Base-by-base conservation (phyloP, 2,113 vertebrate species). In the Osmerus mordax region DNA sequence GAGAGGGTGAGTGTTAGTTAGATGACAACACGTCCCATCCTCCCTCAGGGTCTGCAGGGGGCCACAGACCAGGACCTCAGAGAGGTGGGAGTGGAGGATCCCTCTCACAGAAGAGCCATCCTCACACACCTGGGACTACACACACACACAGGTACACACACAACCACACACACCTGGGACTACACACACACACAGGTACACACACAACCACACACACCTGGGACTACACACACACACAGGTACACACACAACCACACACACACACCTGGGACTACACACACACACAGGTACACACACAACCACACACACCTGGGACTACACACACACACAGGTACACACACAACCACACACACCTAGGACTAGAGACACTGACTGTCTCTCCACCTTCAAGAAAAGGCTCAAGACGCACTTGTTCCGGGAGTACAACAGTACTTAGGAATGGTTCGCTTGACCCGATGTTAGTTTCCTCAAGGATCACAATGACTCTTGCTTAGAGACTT, bases 1-100 rank as follows among this genome's bases (percentile, higher is more conserved):
- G 21, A 21, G 21, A 21, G 21, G 21, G 21, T 21, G 21, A 21
- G 21, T 21, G 21, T 21, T 21, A 21, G 21, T 21, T 21, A 21
- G 21, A 21, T 21, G 21, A 21, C 21, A 21, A 21, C 21, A 4
- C 11, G 8, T 4, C 23, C 2, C 23, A 6, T 52, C 71, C 28
- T 41, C 2, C 28, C 13, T 62, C 23, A 92, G 91, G 91, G 91
- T 79, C 82, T 93, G 63, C 23, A 89, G 76, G 71, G 82, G 23
- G 88, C 89, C 2, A 90, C 83, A 1, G 87, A 91, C 55, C 83
- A 29, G 60, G 91, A 92, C 62, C 81, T 93, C 71, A 89, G 74
- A 67, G 86, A 88, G 28, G 84, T 79, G 4, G 91, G 92, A 28
- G 82, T 93, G 29, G 87, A 91, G 12, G 88, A 91, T 41, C 75